Percentiles rank a stretch among this genome's conserved stretches.
Evolutionary conservation across 2,888 invertebrate species (phyloP).

Genomic region (Drosophila quasianomalipes): DNA sequence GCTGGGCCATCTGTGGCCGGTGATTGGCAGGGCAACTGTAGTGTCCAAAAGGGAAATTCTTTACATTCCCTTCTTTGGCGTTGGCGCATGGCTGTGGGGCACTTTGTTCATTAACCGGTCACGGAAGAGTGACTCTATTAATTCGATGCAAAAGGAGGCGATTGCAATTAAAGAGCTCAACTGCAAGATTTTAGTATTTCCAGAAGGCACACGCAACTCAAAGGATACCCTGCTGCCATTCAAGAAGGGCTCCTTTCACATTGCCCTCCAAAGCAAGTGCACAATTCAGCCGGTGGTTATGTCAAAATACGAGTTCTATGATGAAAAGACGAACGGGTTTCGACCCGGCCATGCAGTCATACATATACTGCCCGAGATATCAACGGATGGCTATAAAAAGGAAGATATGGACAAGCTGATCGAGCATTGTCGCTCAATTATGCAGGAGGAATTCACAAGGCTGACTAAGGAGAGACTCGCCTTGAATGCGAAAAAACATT

Average conservation of each 20-base stretch:
- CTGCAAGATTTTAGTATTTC: constrained; percentile 94
- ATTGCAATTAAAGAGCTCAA: constrained; percentile 89
- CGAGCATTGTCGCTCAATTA: constrained; percentile 88
- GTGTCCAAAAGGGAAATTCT: constrained; percentile 94
- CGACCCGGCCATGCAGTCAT: constrained; percentile 90
- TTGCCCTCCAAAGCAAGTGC: constrained; percentile 93
- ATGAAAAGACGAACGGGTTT: constrained; percentile 88
- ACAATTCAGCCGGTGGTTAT: constrained; percentile 96
- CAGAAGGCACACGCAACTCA: constrained; percentile 96
- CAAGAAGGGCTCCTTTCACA: constrained; percentile 98
- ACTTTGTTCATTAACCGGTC: constrained; percentile 94
- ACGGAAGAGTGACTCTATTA: constrained; percentile 89
- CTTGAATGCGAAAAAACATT: constrained; percentile 61
- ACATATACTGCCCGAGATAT: constrained; percentile 90
- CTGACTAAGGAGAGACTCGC: constrained; percentile 85
- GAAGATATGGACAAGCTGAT: constrained; percentile 89
- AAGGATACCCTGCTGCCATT: constrained; percentile 93
- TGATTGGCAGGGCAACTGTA: constrained; percentile 92
- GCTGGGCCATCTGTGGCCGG: constrained; percentile 86
- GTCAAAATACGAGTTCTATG: constrained; percentile 92
- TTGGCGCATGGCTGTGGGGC: constrained; percentile 95
- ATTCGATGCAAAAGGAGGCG: constrained; percentile 90
- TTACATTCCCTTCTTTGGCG: constrained; percentile 93
- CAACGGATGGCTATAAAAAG: constrained; percentile 88
- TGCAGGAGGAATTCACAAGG: constrained; percentile 89